These are phyloP conservation scores for Dipus sagitta DNA, from an alignment of 2,797 vertebrate species.

Conservation along the genomic window DNA sequence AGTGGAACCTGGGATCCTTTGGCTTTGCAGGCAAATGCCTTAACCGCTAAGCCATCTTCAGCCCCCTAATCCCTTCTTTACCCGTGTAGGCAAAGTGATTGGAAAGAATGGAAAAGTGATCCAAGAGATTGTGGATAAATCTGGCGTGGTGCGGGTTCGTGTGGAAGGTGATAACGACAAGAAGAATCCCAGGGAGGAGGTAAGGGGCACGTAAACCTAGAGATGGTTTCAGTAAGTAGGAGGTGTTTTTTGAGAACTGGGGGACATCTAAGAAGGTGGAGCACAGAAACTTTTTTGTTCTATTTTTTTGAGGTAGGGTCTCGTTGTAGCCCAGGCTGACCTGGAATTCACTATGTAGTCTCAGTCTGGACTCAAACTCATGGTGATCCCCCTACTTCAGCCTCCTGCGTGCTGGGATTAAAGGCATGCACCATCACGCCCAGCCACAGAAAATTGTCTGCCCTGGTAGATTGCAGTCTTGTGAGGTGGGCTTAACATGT, in stretches of 20 bases:
- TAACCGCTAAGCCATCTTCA: too few species aligned
- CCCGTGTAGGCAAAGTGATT: conserved; percentile 94
- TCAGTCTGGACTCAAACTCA: too few species aligned
- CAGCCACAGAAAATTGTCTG: not conserved
- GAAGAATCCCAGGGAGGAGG: conserved; percentile 95
- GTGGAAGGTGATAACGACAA: conserved; percentile 97
- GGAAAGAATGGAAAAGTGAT: conserved; percentile 97
- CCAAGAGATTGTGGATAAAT: conserved; percentile 97
- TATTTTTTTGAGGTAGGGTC: not conserved
- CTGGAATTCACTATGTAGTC: too few species aligned
- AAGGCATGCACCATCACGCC: too few species aligned
- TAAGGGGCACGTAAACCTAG: conserved; percentile 67
- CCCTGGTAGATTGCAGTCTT: not conserved
- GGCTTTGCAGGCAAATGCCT: too few species aligned
- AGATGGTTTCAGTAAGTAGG: not conserved
- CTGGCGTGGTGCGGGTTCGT: conserved; percentile 95
- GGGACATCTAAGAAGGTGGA: not conserved
- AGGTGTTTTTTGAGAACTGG: not conserved
- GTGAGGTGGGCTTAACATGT: not conserved
- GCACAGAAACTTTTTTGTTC: not conserved
- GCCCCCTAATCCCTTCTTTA: conserved; percentile 46
- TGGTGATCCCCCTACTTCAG: too few species aligned
- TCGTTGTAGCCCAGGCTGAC: too few species aligned
- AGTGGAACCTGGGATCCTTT: too few species aligned
- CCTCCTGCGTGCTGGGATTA: too few species aligned